Percentiles rank a stretch among this genome's conserved stretches.
phyloP scores from a whole-genome alignment of 2,888 invertebrate species.

The Odontomyia ornata region DNA sequence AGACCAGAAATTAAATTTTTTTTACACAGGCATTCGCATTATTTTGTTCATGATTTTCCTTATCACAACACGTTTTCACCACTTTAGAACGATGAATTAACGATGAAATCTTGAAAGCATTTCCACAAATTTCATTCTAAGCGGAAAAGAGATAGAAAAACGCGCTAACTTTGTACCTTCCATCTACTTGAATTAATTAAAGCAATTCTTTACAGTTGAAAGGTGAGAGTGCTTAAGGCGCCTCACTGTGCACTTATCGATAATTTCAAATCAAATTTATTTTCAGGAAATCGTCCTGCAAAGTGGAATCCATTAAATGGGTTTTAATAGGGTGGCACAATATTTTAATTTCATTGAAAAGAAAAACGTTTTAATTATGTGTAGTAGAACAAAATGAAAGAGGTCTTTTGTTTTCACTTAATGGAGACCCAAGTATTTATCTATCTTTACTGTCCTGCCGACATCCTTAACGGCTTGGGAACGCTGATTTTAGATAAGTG shows the following conservation, averaged over 20 bases:
- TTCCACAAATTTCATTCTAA: too few relatives aligned
- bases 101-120: too few relatives aligned
- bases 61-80: too few relatives aligned
- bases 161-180: background rate
- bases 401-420: slow-evolving; percentile 12
- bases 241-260: slow-evolving; percentile 21
- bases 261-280: slow-evolving; percentile 37
- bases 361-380: slow-evolving; percentile 24
- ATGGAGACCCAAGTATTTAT: slow-evolving; percentile 1
- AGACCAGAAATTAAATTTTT: too few relatives aligned
- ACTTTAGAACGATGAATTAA: too few relatives aligned
- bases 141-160: too few relatives aligned
- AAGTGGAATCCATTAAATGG: slow-evolving; percentile 19
- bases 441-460: background rate
- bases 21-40: too few relatives aligned
- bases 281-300: slow-evolving; percentile 19
- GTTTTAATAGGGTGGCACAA: slow-evolving; percentile 26
- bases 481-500: background rate
- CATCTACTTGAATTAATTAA: slow-evolving; percentile 35
- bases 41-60: too few relatives aligned
- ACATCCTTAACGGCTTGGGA: background rate
- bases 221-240: slow-evolving; percentile 24
- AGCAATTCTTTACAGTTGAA: slow-evolving; percentile 36
- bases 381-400: background rate
- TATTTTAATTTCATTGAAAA: slow-evolving; percentile 31